Evolutionary conservation across 2,888 invertebrate genomes (phyloP).

Genomic region (Trilocha varians): DNA sequence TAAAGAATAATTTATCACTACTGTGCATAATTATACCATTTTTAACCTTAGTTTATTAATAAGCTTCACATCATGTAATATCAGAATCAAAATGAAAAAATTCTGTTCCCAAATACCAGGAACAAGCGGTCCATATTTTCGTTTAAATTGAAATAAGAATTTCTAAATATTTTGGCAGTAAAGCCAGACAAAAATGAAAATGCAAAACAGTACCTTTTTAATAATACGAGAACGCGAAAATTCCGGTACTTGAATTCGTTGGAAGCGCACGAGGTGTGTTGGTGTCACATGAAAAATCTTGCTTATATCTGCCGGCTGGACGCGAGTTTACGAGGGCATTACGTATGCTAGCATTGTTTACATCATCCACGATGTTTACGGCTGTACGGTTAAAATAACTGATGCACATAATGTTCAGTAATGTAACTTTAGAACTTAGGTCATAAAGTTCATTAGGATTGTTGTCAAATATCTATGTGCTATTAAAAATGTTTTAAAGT

Average conservation of each 20-base stretch:
- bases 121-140: no score
- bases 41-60: no score
- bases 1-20: no score
- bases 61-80: no score
- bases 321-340: not conserved
- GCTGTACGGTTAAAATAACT: not conserved
- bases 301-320: constrained; percentile 10
- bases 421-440: constrained; percentile 6
- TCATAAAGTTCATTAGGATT: no score
- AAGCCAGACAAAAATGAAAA: not conserved
- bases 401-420: constrained; percentile 3
- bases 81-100: no score
- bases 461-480: no score
- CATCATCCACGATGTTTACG: constrained; percentile 13
- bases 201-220: not conserved
- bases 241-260: constrained; percentile 3
- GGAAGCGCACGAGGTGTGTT: constrained; percentile 16
- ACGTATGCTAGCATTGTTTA: constrained; percentile 11
- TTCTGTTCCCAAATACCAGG: no score
- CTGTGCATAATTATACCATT: no score
- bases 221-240: not conserved
- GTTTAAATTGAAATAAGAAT: no score
- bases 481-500: no score
- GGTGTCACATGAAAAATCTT: constrained; percentile 22
- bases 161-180: not conserved